Evolutionary conservation across 2,888 invertebrate species (phyloP).

Genomic region (Lycia hirtaria): DNA sequence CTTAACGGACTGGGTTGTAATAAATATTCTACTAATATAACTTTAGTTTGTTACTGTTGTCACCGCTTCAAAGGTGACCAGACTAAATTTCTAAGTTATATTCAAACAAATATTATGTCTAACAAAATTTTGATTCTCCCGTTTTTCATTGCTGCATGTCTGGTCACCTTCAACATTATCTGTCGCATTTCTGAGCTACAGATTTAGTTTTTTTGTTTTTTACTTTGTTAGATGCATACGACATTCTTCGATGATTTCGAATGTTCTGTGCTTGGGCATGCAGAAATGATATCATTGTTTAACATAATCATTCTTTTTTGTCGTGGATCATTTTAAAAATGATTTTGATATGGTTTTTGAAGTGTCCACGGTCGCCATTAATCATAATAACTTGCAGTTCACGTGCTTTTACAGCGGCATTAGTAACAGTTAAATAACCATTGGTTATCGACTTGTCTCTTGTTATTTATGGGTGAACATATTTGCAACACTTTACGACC

Average conservation of each 20-base stretch:
- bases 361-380: conserved; percentile 68
- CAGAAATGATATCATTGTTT: conserved; percentile 79
- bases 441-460: conserved; percentile 39
- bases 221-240: conserved; percentile 68
- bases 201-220: conserved; percentile 59
- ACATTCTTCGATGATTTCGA: conserved; percentile 65
- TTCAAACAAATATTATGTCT: conserved; percentile 33
- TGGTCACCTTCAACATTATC: conserved; percentile 75
- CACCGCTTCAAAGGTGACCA: conserved; percentile 82
- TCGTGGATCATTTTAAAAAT: conserved; percentile 63
- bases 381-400: conserved; percentile 74
- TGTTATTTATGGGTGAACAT: conserved; percentile 13
- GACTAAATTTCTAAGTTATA: conserved; percentile 57
- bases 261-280: conserved; percentile 83
- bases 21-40: conserved; percentile 55
- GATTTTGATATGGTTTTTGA: conserved; percentile 43
- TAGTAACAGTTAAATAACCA: conserved; percentile 68
- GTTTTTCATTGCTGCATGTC: conserved; percentile 80
- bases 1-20: conserved; percentile 76
- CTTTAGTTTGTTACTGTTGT: conserved; percentile 68
- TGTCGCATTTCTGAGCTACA: conserved; percentile 67
- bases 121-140: conserved; percentile 30
- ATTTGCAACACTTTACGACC: conserved; percentile 15
- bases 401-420: conserved; percentile 76
- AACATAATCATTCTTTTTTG: conserved; percentile 55